Evolutionary conservation across 2,113 vertebrate genomes (phyloP), one percentile per base, ranked within the genome.

Genomic region (Oryzias curvinotus): DNA sequence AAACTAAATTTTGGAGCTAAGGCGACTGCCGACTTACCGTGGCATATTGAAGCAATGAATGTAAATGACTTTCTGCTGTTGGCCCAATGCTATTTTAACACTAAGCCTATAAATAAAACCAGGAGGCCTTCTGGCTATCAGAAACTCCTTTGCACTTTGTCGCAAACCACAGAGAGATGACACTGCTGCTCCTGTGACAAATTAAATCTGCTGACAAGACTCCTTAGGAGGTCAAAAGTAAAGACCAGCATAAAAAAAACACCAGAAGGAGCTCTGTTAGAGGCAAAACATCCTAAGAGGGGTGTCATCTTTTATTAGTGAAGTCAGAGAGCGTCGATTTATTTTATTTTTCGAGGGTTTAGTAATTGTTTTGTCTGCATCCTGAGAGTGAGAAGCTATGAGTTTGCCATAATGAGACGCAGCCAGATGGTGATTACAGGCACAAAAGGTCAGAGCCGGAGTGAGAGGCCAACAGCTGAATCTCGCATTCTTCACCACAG

Each of bases 101-200:
- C 64, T 45, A 41, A 14, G 50, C 62, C 82, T 85, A 87, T 83
- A 87, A 89, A 89, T 85, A 87, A 84, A 83, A 77, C 63, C 62
- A 19, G 14, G 26, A 66, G 66, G 57, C 71, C 69, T 71, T 57
- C 46, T 51, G 41, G 76, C 83, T 66, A 65, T 69, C 57, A 71
- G 52, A 82, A 86, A 65, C 77, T 85, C 83, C 44, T 83, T 62
- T 59, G 19, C 76, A 62, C 65, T 57, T 62, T 44, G 58, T 23
- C 63, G 30, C 59, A 60, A 23, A 73, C 68, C 36, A 63, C 55
- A 21, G 65, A 73, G 62, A 69, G 80, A 73, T 67, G 73, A 78
- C 64, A 76, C 18, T 45, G 41, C 56, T 30, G 64, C 62, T 68
- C 62, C 55, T 65, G 67, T 58, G 67, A 71, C 62, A 63, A 75